phyloP scores from a whole-genome alignment of 2,797 vertebrate genomes.

The Amphiprion clarkii region DNA sequence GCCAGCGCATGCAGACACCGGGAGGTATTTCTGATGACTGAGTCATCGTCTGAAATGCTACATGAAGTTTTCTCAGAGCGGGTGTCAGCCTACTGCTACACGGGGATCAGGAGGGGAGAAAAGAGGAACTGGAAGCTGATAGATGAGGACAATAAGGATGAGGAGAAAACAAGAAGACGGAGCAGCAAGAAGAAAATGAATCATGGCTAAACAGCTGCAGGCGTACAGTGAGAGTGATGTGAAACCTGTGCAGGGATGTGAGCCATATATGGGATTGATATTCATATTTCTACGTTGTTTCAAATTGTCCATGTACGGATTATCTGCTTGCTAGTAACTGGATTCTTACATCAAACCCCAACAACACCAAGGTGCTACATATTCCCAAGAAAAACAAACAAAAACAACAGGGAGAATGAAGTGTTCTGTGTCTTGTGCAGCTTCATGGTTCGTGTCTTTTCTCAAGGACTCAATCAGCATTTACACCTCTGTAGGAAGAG shows the following conservation, averaged over 20 bases:
- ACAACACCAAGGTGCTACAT: not conserved
- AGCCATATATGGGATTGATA: not conserved
- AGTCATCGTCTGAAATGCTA: slow-evolving; percentile 55
- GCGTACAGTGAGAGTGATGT: slow-evolving; percentile 5
- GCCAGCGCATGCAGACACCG: not conserved
- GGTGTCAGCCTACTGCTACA: slow-evolving; percentile 55
- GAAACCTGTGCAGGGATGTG: slow-evolving; percentile 8
- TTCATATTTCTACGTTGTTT: not conserved
- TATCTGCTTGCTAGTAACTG: not conserved
- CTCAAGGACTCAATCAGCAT: no score
- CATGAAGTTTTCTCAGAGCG: slow-evolving; percentile 58
- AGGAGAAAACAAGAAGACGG: slow-evolving; percentile 14
- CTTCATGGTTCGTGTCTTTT: no score
- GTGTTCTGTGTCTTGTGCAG: no score
- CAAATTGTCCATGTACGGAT: not conserved
- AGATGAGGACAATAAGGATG: slow-evolving; percentile 10
- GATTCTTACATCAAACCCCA: slow-evolving; percentile 1
- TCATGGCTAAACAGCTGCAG: slow-evolving; percentile 23
- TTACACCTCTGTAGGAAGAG: no score
- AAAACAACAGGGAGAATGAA: not conserved
- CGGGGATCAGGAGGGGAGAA: slow-evolving; percentile 26
- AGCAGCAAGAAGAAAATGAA: slow-evolving; percentile 25
- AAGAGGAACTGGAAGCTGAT: slow-evolving; percentile 12
- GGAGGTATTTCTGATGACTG: slow-evolving; percentile 43
- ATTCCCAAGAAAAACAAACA: not conserved